A percentile compares a stretch with the other conserved stretches of the same genome.
Evolutionary conservation across 2,888 invertebrate genomes (phyloP).

Genomic region (Hedya salicella): DNA sequence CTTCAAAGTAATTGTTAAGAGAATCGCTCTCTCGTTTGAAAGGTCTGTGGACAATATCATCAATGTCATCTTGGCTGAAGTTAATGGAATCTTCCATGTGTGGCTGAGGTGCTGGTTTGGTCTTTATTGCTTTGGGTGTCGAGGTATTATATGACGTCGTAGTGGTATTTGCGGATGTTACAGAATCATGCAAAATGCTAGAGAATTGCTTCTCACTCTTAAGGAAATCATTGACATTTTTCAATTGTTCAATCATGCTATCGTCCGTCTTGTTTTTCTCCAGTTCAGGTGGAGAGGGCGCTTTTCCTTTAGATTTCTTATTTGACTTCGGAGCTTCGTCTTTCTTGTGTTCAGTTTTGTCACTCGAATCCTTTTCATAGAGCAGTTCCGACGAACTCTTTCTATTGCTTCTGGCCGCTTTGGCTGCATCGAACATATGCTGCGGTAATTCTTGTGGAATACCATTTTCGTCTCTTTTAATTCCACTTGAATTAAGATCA

Average conservation of each 20-base stretch:
- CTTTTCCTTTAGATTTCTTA: slow-evolving; percentile 89
- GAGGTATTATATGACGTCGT: slow-evolving; percentile 73
- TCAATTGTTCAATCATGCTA: slow-evolving; percentile 76
- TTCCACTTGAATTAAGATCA: slow-evolving; percentile 84
- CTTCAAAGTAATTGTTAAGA: slow-evolving; percentile 77
- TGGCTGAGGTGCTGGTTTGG: slow-evolving; percentile 66
- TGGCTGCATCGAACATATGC: slow-evolving; percentile 89
- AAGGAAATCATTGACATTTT: slow-evolving; percentile 73
- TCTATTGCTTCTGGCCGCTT: slow-evolving; percentile 88
- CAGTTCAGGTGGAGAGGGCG: slow-evolving; percentile 88
- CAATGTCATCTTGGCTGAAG: slow-evolving; percentile 81
- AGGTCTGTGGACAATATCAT: slow-evolving; percentile 81
- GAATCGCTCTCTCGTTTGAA: slow-evolving; percentile 80
- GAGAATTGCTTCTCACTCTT: slow-evolving; percentile 76
- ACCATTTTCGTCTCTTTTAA: slow-evolving; percentile 85
- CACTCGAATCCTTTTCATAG: slow-evolving; percentile 59
- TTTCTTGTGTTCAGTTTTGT: slow-evolving; percentile 65
- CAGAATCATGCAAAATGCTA: slow-evolving; percentile 66
- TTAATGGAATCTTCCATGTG: slow-evolving; percentile 76
- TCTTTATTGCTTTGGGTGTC: slow-evolving; percentile 78
- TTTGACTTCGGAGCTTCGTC: slow-evolving; percentile 70
- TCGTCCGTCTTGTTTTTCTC: slow-evolving; percentile 81
- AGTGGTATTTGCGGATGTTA: slow-evolving; percentile 57
- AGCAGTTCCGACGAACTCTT: slow-evolving; percentile 79
- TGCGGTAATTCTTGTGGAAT: slow-evolving; percentile 89